These are phyloP conservation scores for Struthio camelus DNA, from an alignment of 2,113 vertebrate species.

Conservation along the genomic window DNA sequence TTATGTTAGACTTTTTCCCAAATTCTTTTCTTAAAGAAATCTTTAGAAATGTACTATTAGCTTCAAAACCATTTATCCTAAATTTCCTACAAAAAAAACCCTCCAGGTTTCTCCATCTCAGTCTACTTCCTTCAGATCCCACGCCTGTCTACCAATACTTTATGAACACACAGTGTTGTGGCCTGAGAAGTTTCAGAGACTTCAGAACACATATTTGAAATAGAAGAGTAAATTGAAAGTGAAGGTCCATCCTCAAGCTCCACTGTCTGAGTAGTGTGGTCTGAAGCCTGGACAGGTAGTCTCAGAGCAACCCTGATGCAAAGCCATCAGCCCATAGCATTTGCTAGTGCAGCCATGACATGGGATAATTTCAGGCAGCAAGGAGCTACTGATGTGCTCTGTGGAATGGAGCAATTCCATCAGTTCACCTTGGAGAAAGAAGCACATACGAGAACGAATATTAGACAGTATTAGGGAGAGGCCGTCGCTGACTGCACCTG, in stretches of 20 bases:
- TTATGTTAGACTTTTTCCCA: neutral
- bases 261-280: neutral
- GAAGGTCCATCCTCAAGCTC: neutral
- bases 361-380: neutral
- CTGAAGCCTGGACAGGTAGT: neutral
- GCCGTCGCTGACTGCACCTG: neutral
- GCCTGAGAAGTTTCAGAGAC: neutral
- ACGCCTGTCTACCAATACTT: neutral
- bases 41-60: neutral
- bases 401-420: neutral
- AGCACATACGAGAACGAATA: accelerated
- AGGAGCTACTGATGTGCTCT: neutral
- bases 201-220: neutral
- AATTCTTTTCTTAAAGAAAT: neutral
- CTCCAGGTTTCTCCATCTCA: neutral
- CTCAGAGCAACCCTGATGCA: neutral
- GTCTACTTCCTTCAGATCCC: neutral
- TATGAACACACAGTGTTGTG: neutral
- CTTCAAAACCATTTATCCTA: neutral
- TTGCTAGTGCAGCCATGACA: accelerated
- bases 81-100: neutral
- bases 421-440: neutral
- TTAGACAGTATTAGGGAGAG: neutral
- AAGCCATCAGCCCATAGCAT: neutral
- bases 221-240: neutral